Evolutionary conservation across 2,113 vertebrate species (phyloP), one percentile per base, ranked within the genome.

Genomic region (Ahaetulla prasina): DNA sequence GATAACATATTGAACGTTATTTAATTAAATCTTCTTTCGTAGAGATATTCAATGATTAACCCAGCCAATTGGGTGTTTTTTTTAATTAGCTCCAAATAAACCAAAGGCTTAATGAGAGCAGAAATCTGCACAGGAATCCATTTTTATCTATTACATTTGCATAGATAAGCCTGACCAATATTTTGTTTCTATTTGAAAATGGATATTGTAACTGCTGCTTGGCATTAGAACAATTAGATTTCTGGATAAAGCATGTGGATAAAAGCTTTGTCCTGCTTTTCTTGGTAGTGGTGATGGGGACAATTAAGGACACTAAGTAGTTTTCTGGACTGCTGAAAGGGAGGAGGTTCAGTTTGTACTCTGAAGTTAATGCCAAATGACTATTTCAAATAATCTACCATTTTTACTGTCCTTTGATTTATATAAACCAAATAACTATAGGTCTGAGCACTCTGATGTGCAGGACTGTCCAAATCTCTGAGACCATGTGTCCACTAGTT

Each of bases 251-350:
- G 8, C 25, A 52, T 16, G 39, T 60, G 95, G 88, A 90, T 91
- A 95, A 96, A 95, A 90, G 85, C 45, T 93, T 95, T 94, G 63
- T 60, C 85, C 30, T 89, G 92, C 39, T 27, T 50, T 43, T 39
- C 43, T 30, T 63, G 43, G 54, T 43, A 35, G 4, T 4, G 2
- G 0, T 4, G 16, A 45, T n/a, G 85, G 86, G 87, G 6, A 74
- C 63, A 35, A 92, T 95, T n/a, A 94, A 87, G n/a, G 2, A 45
- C 84, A 92, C 90, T 96, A 95, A 95, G 90, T 89, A 60, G 68
- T 89, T 96, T 95, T 57, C n/a, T 95, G 90, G 93, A 94, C n/a
- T 92, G 85, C 35, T 86, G 85, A 93, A 0, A 63, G 80, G 25
- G 88, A 85, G 88, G 25, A 25, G 60, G 11, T 20, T 90, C 91